These are phyloP conservation scores for Eudemis profundana DNA, from an alignment of 2,888 invertebrate species.

Conservation along the genomic window DNA sequence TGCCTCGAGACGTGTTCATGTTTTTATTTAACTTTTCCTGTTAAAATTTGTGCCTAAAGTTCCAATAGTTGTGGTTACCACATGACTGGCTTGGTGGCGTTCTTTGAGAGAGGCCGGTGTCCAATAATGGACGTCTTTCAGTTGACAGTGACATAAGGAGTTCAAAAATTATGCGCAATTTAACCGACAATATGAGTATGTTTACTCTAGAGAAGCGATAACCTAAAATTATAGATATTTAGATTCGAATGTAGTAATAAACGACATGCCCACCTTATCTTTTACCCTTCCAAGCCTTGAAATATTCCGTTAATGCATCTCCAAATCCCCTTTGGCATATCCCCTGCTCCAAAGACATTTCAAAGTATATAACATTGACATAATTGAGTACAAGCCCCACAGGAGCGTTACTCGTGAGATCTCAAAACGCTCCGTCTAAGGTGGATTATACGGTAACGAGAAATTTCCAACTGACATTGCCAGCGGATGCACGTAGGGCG, in stretches of 20 bases:
- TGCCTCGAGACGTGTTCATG: no score
- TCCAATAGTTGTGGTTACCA: no score
- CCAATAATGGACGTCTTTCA: no score
- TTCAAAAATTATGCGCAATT: no score
- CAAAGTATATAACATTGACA: conserved; percentile 18
- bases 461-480: conserved; percentile 81
- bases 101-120: no score
- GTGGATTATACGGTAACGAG: conserved; percentile 82
- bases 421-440: conserved; percentile 59
- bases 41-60: no score
- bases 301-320: not conserved
- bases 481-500: conserved; percentile 78
- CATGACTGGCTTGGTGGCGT: no score
- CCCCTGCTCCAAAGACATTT: conserved; percentile 1
- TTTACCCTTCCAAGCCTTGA: not conserved
- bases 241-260: no score
- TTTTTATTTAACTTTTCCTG: not conserved
- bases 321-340: conserved; percentile 7
- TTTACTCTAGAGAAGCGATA: no score
- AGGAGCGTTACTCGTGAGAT: conserved; percentile 24
- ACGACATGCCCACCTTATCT: not conserved
- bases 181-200: no score
- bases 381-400: conserved; percentile 18
- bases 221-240: no score
- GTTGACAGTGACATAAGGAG: no score